phyloP scores from a whole-genome alignment of 1,140 invertebrate species.

The Lepeophtheirus salmonis region DNA sequence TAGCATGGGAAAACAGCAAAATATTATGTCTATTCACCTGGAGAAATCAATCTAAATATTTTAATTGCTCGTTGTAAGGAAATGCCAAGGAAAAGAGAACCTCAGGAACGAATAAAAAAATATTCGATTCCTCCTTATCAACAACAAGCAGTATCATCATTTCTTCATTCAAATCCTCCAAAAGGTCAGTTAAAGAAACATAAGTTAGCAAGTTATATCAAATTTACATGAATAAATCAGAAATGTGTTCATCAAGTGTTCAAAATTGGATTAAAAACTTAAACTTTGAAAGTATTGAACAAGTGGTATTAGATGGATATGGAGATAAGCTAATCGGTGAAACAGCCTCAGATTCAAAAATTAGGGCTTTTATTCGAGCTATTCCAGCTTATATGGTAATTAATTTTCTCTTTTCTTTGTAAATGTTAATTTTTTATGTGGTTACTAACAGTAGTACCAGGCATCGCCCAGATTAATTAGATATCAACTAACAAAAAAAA shows the following conservation, averaged over 20 bases:
- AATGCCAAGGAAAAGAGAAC: conserved; percentile 14
- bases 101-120: neutral
- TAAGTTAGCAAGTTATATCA: neutral
- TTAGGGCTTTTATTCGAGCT: conserved; percentile 1
- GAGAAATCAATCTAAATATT: conserved; percentile 9
- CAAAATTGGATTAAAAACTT: neutral
- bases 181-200: neutral
- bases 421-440: neutral
- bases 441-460: neutral
- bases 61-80: conserved; percentile 8
- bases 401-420: neutral
- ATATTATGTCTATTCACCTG: conserved; percentile 12
- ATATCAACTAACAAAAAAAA: neutral
- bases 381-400: conserved; percentile 6
- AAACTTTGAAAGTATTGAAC: neutral
- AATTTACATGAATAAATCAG: neutral
- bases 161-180: neutral
- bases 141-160: neutral
- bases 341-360: neutral
- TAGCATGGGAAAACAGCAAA: conserved; percentile 15
- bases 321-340: conserved; percentile 6
- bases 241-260: neutral
- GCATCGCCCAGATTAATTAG: too few species aligned
- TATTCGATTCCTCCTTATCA: neutral
- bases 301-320: conserved; percentile 4